phyloP scores from a whole-genome alignment of 2,888 invertebrate genomes.

The Elaeidobius kamerunicus region DNA sequence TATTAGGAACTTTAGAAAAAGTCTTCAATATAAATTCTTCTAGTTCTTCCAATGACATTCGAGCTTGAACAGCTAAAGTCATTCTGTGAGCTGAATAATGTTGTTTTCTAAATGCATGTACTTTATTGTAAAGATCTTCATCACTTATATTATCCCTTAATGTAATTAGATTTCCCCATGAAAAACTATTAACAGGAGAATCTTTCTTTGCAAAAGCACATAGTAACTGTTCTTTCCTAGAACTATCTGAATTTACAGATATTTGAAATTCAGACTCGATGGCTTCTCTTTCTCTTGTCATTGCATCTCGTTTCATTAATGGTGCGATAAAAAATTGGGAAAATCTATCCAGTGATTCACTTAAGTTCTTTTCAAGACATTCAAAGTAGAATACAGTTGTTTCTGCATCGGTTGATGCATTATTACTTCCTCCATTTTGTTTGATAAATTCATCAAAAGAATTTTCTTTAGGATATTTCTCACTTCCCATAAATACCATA shows the following conservation, averaged over 20 bases:
- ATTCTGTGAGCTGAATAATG: conserved; percentile 87
- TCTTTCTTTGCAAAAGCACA: conserved; percentile 63
- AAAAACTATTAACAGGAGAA: conserved; percentile 76
- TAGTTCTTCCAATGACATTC: conserved; percentile 61
- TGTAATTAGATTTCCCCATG: conserved; percentile 81
- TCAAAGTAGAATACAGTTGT: conserved; percentile 88
- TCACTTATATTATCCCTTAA: conserved; percentile 66
- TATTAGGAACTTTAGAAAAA: conserved; percentile 69
- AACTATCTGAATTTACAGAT: conserved; percentile 69
- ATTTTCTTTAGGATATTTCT: conserved; percentile 84
- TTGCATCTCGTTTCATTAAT: conserved; percentile 78
- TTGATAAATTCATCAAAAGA: conserved; percentile 77
- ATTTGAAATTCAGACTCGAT: conserved; percentile 90
- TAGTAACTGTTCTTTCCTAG: conserved; percentile 74
- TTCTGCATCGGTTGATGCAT: conserved; percentile 86
- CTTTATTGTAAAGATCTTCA: conserved; percentile 62
- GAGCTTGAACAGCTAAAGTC: conserved; percentile 75
- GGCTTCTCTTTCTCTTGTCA: conserved; percentile 82
- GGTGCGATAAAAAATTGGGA: conserved; percentile 86
- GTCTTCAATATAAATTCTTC: conserved; percentile 62
- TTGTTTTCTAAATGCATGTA: conserved; percentile 70
- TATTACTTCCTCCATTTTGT: conserved; percentile 67
- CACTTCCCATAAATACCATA: conserved; percentile 94
- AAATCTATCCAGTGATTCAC: conserved; percentile 78
- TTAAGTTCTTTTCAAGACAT: conserved; percentile 74